These are phyloP conservation scores for Pelodytes ibericus DNA, from an alignment of 2,797 vertebrate species.

Conservation along the genomic window DNA sequence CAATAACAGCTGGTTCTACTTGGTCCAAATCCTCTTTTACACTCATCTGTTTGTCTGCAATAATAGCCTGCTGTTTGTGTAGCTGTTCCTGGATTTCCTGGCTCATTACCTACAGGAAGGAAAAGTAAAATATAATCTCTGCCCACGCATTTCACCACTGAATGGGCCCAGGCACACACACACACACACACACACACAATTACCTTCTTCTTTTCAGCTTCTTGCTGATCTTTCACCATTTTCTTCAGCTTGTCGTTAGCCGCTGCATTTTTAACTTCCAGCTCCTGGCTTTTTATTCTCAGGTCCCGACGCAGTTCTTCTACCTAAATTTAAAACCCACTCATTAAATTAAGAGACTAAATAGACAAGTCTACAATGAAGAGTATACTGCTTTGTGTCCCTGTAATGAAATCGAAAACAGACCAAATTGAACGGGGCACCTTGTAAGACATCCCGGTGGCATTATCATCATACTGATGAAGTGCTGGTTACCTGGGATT, in stretches of 20 bases:
- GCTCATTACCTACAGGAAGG: slow-evolving; percentile 88
- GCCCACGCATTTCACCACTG: neutral
- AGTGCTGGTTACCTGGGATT: too few relatives aligned
- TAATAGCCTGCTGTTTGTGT: slow-evolving; percentile 95
- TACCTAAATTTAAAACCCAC: slow-evolving; percentile 79
- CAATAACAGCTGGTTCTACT: slow-evolving; percentile 96
- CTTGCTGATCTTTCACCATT: slow-evolving; percentile 98
- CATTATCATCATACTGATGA: too few relatives aligned
- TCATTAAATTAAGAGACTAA: too few relatives aligned
- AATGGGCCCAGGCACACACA: too few relatives aligned
- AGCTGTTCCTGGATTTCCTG: slow-evolving; percentile 97
- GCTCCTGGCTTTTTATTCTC: slow-evolving; percentile 96
- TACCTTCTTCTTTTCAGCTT: slow-evolving; percentile 98
- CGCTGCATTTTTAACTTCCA: slow-evolving; percentile 96
- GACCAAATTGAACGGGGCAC: too few relatives aligned
- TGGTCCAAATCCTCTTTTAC: slow-evolving; percentile 95
- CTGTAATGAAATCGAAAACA: too few relatives aligned
- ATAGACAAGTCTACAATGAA: too few relatives aligned
- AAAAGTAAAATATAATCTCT: neutral
- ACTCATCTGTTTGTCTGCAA: slow-evolving; percentile 94
- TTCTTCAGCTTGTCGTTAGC: slow-evolving; percentile 99
- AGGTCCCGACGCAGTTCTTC: slow-evolving; percentile 95
- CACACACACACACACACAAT: neutral
- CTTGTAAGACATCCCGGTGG: too few relatives aligned
- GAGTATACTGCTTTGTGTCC: too few relatives aligned